Conservation (phyloP, 2,888 invertebrate species). For the Leptarthrus brevirostris region DNA sequence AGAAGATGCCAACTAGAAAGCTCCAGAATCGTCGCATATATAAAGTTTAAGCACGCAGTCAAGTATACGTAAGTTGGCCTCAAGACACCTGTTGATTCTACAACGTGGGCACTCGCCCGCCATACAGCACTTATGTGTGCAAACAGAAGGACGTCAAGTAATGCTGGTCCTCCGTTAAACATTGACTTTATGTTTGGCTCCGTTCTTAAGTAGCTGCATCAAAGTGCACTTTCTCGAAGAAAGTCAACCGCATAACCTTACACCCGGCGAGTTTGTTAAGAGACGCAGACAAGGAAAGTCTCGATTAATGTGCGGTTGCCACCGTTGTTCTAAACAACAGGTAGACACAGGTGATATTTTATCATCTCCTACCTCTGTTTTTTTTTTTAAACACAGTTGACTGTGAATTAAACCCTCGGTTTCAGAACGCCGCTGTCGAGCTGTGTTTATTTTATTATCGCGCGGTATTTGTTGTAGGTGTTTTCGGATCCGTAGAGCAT, state of each 20-base stretch:
- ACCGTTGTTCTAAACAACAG: background rate
- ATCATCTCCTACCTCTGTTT: background rate
- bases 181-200: background rate
- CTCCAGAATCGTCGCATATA: conserved; percentile 36
- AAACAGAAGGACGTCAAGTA: background rate
- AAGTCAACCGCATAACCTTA: background rate
- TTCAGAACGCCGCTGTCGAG: background rate
- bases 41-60: conserved; percentile 36
- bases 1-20: conserved; percentile 24
- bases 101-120: conserved; percentile 1
- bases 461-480: conserved; percentile 33
- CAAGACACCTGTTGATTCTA: conserved; percentile 26
- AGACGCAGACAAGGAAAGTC: background rate
- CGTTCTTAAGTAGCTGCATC: background rate
- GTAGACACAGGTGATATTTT: conserved; percentile 33
- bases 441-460: conserved; percentile 5
- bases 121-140: conserved; percentile 1
- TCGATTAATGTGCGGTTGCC: background rate
- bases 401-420: background rate
- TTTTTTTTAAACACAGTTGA: background rate
- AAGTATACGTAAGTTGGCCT: conserved; percentile 31
- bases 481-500: background rate
- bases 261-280: background rate
- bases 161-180: background rate
- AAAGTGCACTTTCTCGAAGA: conserved; percentile 11